These are phyloP conservation scores for Timema podura DNA, from an alignment of 2,888 invertebrate species.

Conservation along the genomic window DNA sequence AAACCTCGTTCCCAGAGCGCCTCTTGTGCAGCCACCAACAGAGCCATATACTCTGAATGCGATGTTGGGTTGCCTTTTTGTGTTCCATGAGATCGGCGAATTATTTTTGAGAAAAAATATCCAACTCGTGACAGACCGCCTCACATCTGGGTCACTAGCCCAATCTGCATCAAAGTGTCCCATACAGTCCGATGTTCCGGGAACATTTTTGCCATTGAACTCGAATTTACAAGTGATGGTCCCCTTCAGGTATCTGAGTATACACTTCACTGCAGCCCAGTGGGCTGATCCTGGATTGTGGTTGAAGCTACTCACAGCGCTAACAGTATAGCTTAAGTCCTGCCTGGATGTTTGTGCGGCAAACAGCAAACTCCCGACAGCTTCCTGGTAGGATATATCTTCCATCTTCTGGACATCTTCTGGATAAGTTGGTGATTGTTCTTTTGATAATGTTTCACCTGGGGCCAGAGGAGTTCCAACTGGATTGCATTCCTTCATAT, in stretches of 20 bases:
- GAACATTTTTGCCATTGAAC: background rate
- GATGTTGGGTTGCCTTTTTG: background rate
- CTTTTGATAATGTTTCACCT: background rate
- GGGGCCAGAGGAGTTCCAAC: background rate
- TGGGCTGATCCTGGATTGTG: background rate
- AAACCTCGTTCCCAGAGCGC: background rate
- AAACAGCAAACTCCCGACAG: background rate
- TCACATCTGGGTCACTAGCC: background rate
- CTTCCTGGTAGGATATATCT: background rate
- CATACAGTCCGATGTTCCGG: background rate
- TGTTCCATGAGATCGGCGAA: constrained; percentile 3
- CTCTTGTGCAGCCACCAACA: constrained; percentile 1
- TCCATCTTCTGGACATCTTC: background rate
- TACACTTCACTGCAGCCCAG: background rate
- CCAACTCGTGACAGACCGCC: background rate
- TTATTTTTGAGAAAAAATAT: constrained; percentile 1
- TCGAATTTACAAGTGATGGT: background rate
- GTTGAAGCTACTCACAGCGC: background rate
- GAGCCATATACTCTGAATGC: background rate
- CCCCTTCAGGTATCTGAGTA: constrained; percentile 5
- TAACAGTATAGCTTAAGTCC: background rate
- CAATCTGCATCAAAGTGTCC: background rate
- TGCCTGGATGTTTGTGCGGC: background rate
- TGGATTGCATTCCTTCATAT: background rate
- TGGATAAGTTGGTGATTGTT: background rate